Evolutionary conservation across 2,113 vertebrate genomes (phyloP).

Genomic region (Tyrannus savana): DNA sequence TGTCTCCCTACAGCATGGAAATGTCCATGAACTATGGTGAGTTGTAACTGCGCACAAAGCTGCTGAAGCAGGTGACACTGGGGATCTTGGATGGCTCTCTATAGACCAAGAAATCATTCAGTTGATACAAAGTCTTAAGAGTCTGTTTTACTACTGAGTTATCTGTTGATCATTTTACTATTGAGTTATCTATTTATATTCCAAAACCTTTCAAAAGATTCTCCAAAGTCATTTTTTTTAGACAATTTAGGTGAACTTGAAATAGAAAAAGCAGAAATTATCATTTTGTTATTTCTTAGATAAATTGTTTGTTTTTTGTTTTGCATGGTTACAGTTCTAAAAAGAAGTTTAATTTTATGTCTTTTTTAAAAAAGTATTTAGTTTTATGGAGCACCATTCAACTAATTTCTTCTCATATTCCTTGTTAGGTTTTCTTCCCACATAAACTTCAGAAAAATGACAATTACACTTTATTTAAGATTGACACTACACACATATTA

Average conservation of each 20-base stretch:
- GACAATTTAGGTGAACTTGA: background rate
- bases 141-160: background rate
- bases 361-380: background rate
- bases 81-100: background rate
- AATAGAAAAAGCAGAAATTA: background rate
- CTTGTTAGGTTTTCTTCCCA: rapidly evolving
- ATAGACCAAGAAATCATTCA: background rate
- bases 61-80: background rate
- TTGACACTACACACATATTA: background rate
- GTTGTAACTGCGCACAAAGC: rapidly evolving
- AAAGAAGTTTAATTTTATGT: background rate
- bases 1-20: rapidly evolving
- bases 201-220: background rate
- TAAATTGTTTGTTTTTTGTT: background rate
- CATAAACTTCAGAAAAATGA: background rate
- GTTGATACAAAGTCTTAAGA: background rate
- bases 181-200: background rate
- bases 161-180: background rate
- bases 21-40: background rate
- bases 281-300: background rate
- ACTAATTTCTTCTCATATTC: background rate
- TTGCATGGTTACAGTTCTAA: background rate
- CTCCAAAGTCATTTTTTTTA: background rate
- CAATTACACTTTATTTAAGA: background rate
- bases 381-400: background rate